Conservation (phyloP, 2,888 invertebrate species). For the Pherbina coryleti region DNA sequence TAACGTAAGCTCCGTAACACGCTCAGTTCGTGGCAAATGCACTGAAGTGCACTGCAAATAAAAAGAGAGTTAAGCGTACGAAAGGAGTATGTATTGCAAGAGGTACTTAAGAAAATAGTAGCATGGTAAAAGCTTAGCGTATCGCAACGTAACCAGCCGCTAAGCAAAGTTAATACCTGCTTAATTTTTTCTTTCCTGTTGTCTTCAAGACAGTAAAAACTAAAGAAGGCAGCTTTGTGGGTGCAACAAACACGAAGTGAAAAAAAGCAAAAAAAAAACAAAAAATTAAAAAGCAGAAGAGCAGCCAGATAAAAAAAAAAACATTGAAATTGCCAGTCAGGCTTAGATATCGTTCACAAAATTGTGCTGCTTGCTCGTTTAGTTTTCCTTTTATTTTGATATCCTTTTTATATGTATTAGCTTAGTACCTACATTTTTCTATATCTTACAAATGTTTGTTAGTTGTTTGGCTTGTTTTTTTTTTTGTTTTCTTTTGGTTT, state of each 20-base stretch:
- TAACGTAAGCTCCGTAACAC: constrained; percentile 31
- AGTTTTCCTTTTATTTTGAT: constrained; percentile 24
- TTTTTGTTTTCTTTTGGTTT: background rate
- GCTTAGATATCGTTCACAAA: too few species aligned
- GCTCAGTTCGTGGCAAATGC: background rate
- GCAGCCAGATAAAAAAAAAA: constrained; percentile 9
- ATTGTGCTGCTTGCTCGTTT: too few species aligned
- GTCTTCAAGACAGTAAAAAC: constrained; percentile 19
- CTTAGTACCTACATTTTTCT: background rate
- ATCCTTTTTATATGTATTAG: constrained; percentile 36
- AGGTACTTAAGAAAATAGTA: too few species aligned
- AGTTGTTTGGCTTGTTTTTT: background rate
- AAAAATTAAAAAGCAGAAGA: background rate
- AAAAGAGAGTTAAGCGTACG: background rate
- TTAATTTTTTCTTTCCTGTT: constrained; percentile 27
- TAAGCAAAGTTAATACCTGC: too few species aligned
- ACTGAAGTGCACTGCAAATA: background rate
- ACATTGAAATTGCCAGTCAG: too few species aligned
- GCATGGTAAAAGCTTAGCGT: too few species aligned
- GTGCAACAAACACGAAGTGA: too few species aligned
- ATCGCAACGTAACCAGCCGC: too few species aligned
- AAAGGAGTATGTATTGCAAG: background rate
- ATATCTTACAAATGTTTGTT: constrained; percentile 1
- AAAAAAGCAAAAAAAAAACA: background rate
- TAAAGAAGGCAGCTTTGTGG: background rate